Evolutionary conservation across 2,113 vertebrate species (phyloP), one percentile per base, ranked within the genome.

Genomic region (Cyprinodon variegatus): DNA sequence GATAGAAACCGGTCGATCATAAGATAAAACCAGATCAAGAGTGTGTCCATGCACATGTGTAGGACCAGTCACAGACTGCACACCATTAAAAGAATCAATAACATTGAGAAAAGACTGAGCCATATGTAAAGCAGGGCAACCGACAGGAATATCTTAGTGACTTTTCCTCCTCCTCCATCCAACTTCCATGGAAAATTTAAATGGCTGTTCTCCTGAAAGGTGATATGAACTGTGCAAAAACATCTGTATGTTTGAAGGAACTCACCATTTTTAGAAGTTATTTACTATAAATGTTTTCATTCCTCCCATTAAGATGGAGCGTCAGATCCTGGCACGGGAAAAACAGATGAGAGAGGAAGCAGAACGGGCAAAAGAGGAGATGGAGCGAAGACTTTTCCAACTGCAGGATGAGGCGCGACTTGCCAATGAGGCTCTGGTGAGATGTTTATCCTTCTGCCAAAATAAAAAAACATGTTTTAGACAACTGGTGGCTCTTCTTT

Each of bases 261-360:
- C 17, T 4, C 15, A 17, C 39, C 4, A 3, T 12, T 20, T 17
- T 65, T 7, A 12, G 17, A 15, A 3, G 3, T 14, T 15, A 13
- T 66, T 53, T 12, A 38, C 38, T 13, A 10, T 64, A 20, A 40
- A 22, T 53, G 5, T 53, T n/a, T 67, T 66, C 7, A 39, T 61
- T 48, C 29, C 5, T 3, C 11, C 12, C 12, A 1, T 59, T 0
- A 57, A 98, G 96, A 94, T 97, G 94, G 96, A 98, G 90, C 95
- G 95, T 68, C 96, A 97, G 84, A 96, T 96, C 72, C 83, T 98
- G 78, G 93, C 96, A 22, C 94, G 95, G 72, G 96, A 98, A 87
- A 97, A 97, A 90, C 96, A 98, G 89, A 93, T 98, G 91, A 92
- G 97, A 57, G 96, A 96, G 84, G 97, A 97, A 66, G 97, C 96